Base-by-base conservation (phyloP, 1,140 invertebrate species). In the Gryllus bimaculatus region DNA sequence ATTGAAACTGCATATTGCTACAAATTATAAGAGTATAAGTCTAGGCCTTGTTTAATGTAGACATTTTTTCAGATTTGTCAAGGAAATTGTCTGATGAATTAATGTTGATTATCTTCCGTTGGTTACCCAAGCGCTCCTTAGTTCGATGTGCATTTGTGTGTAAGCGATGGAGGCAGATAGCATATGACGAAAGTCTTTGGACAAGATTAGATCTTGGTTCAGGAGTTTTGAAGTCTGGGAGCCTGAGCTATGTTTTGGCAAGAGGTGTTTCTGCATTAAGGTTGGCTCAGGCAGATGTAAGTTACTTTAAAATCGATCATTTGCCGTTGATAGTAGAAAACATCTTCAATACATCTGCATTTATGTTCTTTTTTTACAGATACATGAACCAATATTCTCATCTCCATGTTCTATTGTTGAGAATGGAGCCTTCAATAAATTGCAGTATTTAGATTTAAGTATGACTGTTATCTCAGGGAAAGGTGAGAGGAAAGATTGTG, bases 381-480 rank as follows among this genome's bases (percentile, higher is more conserved):
- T 79, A n/a, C 48, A 47, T 8, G 78, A 79, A 47, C 78, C 78
- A 15, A 73, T 79, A 20, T 79, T 79, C 73, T 48, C 73, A 21
- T 39, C 20, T 8, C 13, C 66, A 15, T 74, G 78, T 48, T n/a
- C 76, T 26, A 26, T 79, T 18, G 10, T 47, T 48, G 73, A 15
- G 20, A 73, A 21, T 12, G 73, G 47, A 8, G 66, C 39, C 18
- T 49, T 49, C 0, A 84, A 85, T 81, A 89, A 90, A 85, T 84
- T 96, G 10, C 92, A 95, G 83, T 96, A 92, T 86, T 86, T 97
- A 80, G 95, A 97, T 86, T 86, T 96, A 6, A 94, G 93, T 83
- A 94, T 96, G 91, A 89, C 91, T 7, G 87, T 90, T 0, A 89
- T 95, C 26, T 88, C 89, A 8, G 75, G 85, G 1, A 78, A 85